Evolutionary conservation across 35 echinoderm and acorn worm genomes (phyloP).

Genomic region (Acanthaster planci): DNA sequence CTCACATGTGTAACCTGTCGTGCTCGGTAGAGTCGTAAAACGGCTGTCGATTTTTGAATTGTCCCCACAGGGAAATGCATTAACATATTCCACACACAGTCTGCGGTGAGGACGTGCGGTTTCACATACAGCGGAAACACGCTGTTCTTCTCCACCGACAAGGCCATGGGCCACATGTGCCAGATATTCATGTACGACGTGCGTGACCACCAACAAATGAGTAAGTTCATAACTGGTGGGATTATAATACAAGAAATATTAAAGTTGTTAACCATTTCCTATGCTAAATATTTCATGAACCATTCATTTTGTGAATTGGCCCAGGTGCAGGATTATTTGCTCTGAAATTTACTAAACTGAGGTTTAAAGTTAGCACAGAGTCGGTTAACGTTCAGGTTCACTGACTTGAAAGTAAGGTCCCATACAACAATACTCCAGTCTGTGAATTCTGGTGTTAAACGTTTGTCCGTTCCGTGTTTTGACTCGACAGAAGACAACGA

Average conservation of each 20-base stretch:
- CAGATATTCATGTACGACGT: constrained; percentile 74
- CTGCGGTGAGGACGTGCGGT: constrained; percentile 92
- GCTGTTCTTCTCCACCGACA: constrained; percentile 75
- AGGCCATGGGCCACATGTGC: constrained; percentile 84
- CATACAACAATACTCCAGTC: no score
- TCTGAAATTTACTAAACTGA: no score
- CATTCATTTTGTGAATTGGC: no score
- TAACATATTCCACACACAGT: constrained; percentile 54
- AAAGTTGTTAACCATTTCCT: not conserved
- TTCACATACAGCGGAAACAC: constrained; percentile 76
- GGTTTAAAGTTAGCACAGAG: no score
- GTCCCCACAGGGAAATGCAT: constrained; percentile 67
- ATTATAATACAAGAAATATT: not conserved
- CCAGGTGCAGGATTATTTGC: no score
- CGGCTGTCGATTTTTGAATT: not conserved
- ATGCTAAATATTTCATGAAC: not conserved
- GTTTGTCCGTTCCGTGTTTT: not conserved
- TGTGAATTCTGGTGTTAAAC: not conserved
- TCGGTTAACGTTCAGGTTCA: no score
- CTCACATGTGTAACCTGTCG: no score
- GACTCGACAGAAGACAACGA: constrained; percentile 65
- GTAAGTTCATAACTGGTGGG: constrained; percentile 68
- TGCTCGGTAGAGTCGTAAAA: no score
- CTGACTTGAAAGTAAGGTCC: no score
- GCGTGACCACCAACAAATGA: constrained; percentile 71